phyloP scores from a whole-genome alignment of 2,113 vertebrate species.

The Procapra przewalskii region DNA sequence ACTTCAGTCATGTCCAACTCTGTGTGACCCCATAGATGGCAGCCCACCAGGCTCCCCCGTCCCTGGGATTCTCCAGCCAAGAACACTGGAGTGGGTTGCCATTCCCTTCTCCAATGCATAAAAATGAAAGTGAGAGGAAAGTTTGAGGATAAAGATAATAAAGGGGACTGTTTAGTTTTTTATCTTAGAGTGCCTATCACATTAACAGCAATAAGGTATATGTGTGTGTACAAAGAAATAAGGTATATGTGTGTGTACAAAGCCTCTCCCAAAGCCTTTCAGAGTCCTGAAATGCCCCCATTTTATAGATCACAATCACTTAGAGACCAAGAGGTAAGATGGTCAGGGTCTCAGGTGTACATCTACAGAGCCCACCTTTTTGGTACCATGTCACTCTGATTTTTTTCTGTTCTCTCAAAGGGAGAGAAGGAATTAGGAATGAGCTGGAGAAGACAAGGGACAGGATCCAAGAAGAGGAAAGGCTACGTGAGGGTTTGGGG shows the following conservation, averaged over 20 bases:
- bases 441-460: background rate
- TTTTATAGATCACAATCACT: background rate
- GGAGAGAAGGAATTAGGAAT: background rate
- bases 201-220: background rate
- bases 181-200: background rate
- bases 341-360: background rate
- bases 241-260: background rate
- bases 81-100: no score
- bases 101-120: no score
- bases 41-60: no score
- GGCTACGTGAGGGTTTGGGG: no score
- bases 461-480: background rate
- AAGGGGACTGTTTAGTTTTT: background rate
- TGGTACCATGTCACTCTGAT: background rate
- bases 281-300: no score
- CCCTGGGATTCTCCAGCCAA: no score
- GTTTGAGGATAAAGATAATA: background rate
- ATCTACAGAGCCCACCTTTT: background rate
- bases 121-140: background rate
- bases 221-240: background rate
- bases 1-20: no score
- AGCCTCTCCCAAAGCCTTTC: background rate
- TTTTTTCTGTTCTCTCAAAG: background rate
- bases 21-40: no score
- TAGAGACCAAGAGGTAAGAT: background rate